These are phyloP conservation scores for Morbakka virulenta DNA, from an alignment of 30 jellyfish, hydroid and myxozoan species.

Conservation along the genomic window DNA sequence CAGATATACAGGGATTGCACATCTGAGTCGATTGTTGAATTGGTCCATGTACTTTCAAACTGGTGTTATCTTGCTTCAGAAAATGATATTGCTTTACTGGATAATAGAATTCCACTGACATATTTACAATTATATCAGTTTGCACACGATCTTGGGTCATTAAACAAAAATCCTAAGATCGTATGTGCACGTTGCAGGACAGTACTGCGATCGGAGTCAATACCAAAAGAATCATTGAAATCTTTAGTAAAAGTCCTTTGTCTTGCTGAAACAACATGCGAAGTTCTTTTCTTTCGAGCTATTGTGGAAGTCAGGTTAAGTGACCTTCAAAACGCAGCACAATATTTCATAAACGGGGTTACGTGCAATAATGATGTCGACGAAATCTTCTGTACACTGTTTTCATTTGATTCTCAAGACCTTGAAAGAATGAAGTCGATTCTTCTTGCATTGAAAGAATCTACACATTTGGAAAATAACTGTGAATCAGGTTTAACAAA, in stretches of 20 bases:
- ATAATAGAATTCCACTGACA: slow-evolving; percentile 37
- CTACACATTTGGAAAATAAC: background rate
- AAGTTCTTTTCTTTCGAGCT: slow-evolving; percentile 16
- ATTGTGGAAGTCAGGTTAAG: slow-evolving; percentile 52
- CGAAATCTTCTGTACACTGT: background rate
- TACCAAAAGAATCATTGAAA: slow-evolving; percentile 24
- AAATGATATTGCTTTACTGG: slow-evolving; percentile 37
- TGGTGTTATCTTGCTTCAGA: slow-evolving; percentile 64
- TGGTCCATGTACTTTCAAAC: slow-evolving; percentile 18
- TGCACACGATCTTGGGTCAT: slow-evolving; percentile 42
- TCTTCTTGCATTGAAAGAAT: slow-evolving; percentile 28
- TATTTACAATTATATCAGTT: slow-evolving; percentile 37
- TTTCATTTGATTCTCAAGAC: slow-evolving; percentile 24
- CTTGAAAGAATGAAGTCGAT: slow-evolving; percentile 29
- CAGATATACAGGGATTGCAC: slow-evolving; percentile 49
- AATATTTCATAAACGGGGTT: background rate
- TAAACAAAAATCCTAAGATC: slow-evolving; percentile 25
- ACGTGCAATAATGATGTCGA: background rate
- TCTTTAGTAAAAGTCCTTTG: slow-evolving; percentile 1
- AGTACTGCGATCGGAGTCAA: slow-evolving; percentile 26
- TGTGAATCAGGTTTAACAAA: slow-evolving; percentile 11
- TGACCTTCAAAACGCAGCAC: slow-evolving; percentile 23
- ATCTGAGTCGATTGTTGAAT: slow-evolving; percentile 21
- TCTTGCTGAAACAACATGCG: slow-evolving; percentile 15
- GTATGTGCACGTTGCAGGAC: slow-evolving; percentile 32